Evolutionary conservation across 2,113 vertebrate species (phyloP), one percentile per base, ranked within the genome.

Genomic region (Trematomus loennbergii): DNA sequence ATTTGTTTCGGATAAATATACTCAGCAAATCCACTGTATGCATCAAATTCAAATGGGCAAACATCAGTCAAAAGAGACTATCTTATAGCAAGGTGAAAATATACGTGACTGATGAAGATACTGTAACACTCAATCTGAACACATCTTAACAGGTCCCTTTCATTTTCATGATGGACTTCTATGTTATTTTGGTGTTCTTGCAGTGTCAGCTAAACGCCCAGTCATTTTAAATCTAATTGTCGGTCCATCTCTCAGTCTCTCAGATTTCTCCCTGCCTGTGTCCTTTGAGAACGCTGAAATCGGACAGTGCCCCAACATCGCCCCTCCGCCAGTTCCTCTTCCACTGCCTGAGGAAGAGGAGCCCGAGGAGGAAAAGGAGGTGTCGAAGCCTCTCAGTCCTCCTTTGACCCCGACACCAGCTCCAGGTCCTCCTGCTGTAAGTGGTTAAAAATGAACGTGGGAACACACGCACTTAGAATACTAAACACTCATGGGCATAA

Each of bases 261-360:
- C 97, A 91, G 98, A 99, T 88, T 99, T 99, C 73, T 97, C 97
- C 57, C 95, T 93, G 66, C 94, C 96, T 0, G 84, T 98, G 12
- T 96, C 97, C 77, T 99, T 99, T 88, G 96, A 97, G 94, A 98
- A 99, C 60, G 98, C 98, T 4, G 97, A 99, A 81, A 99, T 99
- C 29, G 98, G 98, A 11, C 95, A 58, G 46, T 99, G 98, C 82
- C 93, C 94, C 40, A 93, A 91, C 65, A 81, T 95, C 43, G 93
- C 93, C 71, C 91, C 93, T 2, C 92, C 82, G 40, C 92, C 89
- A 3, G 86, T 90, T 33, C 90, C 74, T 25, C 92, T 88, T 58
- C 85, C 88, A 25, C 71, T 84, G 63, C 93, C 91, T 48, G 91
- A 72, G 1, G 81, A 82, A 13, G 85, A 85, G 61, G 81, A 89